Evolutionary conservation across 2,113 vertebrate species (phyloP).

Genomic region (Eira barbara): DNA sequence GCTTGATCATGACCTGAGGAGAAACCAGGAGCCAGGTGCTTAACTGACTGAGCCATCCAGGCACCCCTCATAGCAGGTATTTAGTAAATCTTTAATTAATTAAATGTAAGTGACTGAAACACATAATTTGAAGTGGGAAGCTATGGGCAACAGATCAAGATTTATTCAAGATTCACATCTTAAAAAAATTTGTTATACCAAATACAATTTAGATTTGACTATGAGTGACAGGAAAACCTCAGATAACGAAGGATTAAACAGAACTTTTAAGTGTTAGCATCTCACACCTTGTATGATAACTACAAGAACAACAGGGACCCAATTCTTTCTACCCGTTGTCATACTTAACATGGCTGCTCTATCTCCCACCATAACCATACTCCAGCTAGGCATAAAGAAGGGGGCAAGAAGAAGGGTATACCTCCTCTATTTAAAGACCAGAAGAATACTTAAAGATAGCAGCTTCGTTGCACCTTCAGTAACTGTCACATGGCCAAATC

Average conservation of each 20-base stretch:
- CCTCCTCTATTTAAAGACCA: neutral
- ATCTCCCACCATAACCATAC: neutral
- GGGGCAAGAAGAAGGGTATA: neutral
- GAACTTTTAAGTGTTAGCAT: neutral
- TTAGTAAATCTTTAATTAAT: slow-evolving; percentile 16
- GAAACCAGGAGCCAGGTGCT: neutral
- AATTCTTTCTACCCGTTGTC: neutral
- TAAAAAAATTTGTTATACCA: neutral
- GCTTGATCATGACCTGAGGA: neutral
- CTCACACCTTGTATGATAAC: neutral
- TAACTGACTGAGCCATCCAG: neutral
- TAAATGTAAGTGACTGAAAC: neutral
- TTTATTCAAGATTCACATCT: neutral
- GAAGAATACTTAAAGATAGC: neutral
- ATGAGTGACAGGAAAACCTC: neutral
- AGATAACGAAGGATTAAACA: neutral
- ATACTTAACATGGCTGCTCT: neutral
- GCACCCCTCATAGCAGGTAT: neutral
- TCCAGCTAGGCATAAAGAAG: neutral
- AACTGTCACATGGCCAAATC: neutral
- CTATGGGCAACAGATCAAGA: neutral
- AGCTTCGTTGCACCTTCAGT: neutral
- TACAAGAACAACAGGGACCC: neutral
- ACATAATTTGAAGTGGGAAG: neutral
- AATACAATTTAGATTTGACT: neutral